phyloP scores from a whole-genome alignment of 2,113 vertebrate genomes.

The Isurus oxyrinchus region DNA sequence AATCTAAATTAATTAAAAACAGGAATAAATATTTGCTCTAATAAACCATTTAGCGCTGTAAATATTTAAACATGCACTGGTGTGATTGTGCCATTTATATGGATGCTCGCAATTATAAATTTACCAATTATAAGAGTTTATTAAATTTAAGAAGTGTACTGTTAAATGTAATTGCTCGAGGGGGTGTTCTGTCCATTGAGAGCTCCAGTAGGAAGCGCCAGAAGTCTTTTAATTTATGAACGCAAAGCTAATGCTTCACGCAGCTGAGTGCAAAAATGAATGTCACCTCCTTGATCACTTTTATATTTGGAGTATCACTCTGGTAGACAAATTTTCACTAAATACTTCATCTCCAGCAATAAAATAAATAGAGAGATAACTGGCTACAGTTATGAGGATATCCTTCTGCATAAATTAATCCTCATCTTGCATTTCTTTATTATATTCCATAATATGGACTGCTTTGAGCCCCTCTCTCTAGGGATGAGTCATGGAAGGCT shows the following conservation, averaged over 20 bases:
- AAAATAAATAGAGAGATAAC: not conserved
- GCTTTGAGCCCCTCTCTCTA: not conserved
- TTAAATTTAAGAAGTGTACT: slow-evolving; percentile 8
- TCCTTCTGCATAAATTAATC: not conserved
- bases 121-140: slow-evolving; percentile 31
- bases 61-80: not conserved
- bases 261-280: not conserved
- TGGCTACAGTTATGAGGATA: not conserved
- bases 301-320: slow-evolving; percentile 1
- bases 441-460: not conserved
- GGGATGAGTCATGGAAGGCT: not conserved
- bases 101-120: not conserved
- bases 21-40: slow-evolving; percentile 15
- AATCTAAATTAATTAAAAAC: slow-evolving; percentile 27
- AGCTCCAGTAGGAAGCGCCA: not conserved
- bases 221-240: not conserved
- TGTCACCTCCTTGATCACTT: not conserved
- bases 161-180: not conserved
- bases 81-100: not conserved
- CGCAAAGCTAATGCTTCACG: not conserved
- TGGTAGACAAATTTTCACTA: not conserved
- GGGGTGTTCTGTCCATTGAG: not conserved
- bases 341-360: not conserved
- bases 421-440: not conserved
- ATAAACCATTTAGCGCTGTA: not conserved